Conservation (phyloP, 2,888 invertebrate species). For the Tanytarsus gracilentus region DNA sequence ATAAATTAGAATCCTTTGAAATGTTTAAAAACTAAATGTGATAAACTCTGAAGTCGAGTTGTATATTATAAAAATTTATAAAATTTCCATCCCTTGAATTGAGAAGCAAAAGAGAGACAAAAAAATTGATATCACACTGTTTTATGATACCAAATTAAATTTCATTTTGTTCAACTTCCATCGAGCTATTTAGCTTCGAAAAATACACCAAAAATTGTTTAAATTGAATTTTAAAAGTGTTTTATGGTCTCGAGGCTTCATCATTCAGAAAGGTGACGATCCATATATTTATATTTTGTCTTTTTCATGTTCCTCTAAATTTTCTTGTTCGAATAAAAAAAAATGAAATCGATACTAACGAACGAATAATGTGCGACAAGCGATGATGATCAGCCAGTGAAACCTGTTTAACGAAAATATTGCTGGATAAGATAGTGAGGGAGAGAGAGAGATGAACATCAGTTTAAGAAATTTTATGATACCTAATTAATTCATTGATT, state of each 20-base stretch:
- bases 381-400: background rate
- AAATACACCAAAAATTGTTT: slow-evolving; percentile 5
- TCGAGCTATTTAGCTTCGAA: background rate
- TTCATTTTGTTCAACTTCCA: slow-evolving; percentile 15
- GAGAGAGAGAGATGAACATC: slow-evolving; percentile 4
- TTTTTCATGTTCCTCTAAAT: too few relatives aligned
- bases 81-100: background rate
- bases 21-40: too few relatives aligned
- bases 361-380: background rate
- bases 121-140: slow-evolving; percentile 25
- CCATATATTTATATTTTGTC: too few relatives aligned
- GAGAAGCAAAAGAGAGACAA: background rate
- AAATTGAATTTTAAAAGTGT: slow-evolving; percentile 23
- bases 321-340: background rate
- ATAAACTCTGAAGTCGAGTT: too few relatives aligned
- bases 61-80: too few relatives aligned
- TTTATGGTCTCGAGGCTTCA: slow-evolving; percentile 15
- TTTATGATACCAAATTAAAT: slow-evolving; percentile 23
- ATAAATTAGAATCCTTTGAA: too few relatives aligned
- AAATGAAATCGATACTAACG: slow-evolving; percentile 1
- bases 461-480: background rate
- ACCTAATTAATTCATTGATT: slow-evolving; percentile 15
- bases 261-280: slow-evolving; percentile 19
- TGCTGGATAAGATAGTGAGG: too few relatives aligned
- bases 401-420: slow-evolving; percentile 7